Conservation (phyloP, 37 sponge, comb jelly and placozoan genomes). For the Aphrocallistes beatrix region DNA sequence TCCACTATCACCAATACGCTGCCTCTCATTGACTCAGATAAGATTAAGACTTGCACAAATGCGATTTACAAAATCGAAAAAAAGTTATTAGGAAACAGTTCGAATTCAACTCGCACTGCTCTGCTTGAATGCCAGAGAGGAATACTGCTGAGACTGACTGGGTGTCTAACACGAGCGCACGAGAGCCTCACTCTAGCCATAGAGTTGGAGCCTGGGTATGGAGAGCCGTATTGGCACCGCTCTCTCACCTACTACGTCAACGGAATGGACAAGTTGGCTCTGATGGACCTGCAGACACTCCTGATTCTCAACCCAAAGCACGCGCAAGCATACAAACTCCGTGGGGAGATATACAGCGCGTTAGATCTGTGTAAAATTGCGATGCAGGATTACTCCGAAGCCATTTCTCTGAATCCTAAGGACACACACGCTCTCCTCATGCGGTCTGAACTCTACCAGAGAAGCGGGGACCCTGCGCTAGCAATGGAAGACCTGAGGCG, state of each 20-base stretch:
- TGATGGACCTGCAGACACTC: neutral
- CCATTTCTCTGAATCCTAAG: slow-evolving; percentile 65
- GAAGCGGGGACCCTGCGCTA: neutral
- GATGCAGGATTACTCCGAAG: slow-evolving; percentile 66
- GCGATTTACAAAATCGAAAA: too few relatives aligned
- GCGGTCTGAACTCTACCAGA: neutral
- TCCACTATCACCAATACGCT: too few relatives aligned
- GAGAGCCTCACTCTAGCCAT: neutral
- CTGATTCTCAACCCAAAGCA: neutral
- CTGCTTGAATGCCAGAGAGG: neutral
- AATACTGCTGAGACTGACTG: neutral
- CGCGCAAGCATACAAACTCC: neutral
- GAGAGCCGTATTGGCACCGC: neutral
- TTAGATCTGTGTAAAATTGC: slow-evolving; percentile 29
- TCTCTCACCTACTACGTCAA: neutral
- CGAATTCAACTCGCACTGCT: neutral
- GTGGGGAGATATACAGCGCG: neutral
- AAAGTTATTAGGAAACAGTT: too few relatives aligned
- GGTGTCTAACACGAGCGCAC: neutral
- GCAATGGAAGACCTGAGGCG: slow-evolving; percentile 8
- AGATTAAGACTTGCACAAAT: too few relatives aligned
- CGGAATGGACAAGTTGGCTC: neutral
- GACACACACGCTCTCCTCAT: slow-evolving; percentile 24
- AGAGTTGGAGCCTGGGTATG: slow-evolving; percentile 1
- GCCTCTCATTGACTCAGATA: too few relatives aligned